These are phyloP conservation scores for Cyprinodon brontotheroides DNA, from an alignment of 2,113 vertebrate species.

Conservation along the genomic window DNA sequence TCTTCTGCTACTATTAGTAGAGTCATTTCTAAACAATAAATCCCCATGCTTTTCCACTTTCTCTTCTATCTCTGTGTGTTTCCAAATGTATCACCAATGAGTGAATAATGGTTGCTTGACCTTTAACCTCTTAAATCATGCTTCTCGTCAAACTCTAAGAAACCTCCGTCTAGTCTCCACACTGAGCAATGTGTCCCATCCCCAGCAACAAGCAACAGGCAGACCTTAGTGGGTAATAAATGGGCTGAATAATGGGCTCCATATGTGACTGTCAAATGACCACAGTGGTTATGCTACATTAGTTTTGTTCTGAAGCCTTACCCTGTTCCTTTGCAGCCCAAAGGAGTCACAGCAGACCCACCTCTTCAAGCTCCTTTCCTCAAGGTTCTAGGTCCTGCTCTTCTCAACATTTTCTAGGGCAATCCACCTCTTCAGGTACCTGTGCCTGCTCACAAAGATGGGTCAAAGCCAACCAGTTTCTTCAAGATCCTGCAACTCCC, in stretches of 20 bases:
- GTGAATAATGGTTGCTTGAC: neutral
- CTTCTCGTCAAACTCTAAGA: neutral
- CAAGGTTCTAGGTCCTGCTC: neutral
- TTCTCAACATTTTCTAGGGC: neutral
- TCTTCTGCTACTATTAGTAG: neutral
- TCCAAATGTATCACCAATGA: neutral
- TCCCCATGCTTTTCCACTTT: neutral
- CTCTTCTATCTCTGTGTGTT: neutral
- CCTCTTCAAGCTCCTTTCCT: neutral
- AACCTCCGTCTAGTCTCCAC: neutral
- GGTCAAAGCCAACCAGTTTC: neutral
- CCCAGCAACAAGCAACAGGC: neutral
- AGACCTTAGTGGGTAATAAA: neutral
- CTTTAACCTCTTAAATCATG: neutral
- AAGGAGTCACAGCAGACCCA: neutral
- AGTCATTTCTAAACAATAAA: neutral
- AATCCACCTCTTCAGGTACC: neutral
- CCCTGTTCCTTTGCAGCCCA: neutral
- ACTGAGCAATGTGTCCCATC: neutral
- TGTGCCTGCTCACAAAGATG: neutral
- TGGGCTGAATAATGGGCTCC: neutral
- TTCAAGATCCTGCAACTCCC: neutral
- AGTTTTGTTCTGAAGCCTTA: neutral
- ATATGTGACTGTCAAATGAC: neutral
- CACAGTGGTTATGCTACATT: neutral